Conservation (phyloP, 1,140 invertebrate species). For the Episyrphus balteatus region DNA sequence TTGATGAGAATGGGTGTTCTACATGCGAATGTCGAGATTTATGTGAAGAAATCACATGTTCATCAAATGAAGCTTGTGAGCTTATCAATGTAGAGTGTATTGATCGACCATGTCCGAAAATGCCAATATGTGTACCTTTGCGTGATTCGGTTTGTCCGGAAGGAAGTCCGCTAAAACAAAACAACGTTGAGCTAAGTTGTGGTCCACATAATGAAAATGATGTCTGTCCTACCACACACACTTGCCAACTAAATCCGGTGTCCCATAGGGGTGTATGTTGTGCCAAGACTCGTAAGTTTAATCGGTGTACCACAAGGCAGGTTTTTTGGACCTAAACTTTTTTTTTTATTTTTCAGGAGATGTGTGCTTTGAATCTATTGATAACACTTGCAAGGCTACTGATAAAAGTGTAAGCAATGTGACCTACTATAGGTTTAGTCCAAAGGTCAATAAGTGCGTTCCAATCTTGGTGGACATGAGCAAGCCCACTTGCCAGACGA, state of each 20-base stretch:
- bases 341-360: conserved; percentile 44
- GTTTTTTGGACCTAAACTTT: conserved; percentile 2
- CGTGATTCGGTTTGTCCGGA: conserved; percentile 63
- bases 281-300: conserved; percentile 58
- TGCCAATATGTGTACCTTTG: conserved; percentile 65
- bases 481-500: conserved; percentile 62
- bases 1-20: conserved; percentile 60
- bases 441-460: conserved; percentile 62
- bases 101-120: conserved; percentile 53
- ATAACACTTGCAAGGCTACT: conserved; percentile 45
- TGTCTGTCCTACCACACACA: conserved; percentile 70
- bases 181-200: conserved; percentile 51
- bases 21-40: conserved; percentile 67
- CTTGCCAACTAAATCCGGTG: conserved; percentile 68
- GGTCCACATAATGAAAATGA: conserved; percentile 53
- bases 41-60: conserved; percentile 60
- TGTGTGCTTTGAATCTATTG: conserved; percentile 66
- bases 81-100: conserved; percentile 41
- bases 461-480: conserved; percentile 47
- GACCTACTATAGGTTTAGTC: conserved; percentile 68
- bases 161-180: conserved; percentile 48
- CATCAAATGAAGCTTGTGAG: conserved; percentile 56
- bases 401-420: conserved; percentile 35
- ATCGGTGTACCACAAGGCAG: background rate
- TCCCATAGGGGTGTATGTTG: conserved; percentile 72